phyloP scores from a whole-genome alignment of 2,797 vertebrate species.

The Falco biarmicus region DNA sequence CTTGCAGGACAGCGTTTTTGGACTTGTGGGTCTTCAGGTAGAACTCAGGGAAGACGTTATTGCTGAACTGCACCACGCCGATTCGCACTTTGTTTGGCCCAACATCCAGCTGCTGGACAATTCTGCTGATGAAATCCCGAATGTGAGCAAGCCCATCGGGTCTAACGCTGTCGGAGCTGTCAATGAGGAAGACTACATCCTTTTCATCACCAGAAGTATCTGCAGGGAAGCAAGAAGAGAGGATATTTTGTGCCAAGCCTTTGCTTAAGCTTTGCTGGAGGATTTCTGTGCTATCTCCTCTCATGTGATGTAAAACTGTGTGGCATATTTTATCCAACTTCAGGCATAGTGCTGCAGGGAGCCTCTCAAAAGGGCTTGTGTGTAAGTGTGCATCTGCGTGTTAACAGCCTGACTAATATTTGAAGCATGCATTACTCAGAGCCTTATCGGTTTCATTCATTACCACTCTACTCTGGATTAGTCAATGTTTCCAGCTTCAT shows the following conservation, averaged over 20 bases:
- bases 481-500: background rate
- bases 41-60: constrained; percentile 85
- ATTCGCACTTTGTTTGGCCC: constrained; percentile 87
- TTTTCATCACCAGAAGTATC: constrained; percentile 80
- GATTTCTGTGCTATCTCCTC: background rate
- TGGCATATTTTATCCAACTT: background rate
- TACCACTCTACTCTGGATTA: background rate
- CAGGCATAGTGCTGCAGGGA: background rate
- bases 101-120: constrained; percentile 87
- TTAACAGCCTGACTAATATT: background rate
- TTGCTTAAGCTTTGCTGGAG: background rate
- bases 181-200: constrained; percentile 94
- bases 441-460: background rate
- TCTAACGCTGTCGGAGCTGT: constrained; percentile 86
- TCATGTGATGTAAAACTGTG: fast-evolving
- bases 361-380: background rate
- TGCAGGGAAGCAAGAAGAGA: background rate
- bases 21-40: constrained; percentile 84
- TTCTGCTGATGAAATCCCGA: constrained; percentile 87
- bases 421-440: background rate
- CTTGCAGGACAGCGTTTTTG: constrained; percentile 80
- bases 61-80: constrained; percentile 89
- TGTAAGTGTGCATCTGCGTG: background rate
- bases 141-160: constrained; percentile 83
- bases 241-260: background rate